Conservation (phyloP, 2,888 invertebrate genomes). For the Phyllotreta cruciferae region DNA sequence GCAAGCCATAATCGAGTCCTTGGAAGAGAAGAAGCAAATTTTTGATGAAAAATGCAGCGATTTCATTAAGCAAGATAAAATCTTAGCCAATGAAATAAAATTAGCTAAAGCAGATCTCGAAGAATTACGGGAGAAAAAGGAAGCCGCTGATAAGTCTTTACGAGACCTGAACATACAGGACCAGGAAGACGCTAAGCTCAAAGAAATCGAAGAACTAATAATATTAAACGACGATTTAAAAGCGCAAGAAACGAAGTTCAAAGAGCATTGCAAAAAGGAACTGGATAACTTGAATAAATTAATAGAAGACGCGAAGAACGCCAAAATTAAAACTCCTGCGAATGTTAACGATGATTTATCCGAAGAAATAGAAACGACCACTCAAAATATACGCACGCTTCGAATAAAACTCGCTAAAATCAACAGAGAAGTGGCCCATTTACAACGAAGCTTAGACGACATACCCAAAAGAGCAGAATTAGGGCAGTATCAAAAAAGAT, state of each 20-base stretch:
- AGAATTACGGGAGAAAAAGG: constrained; percentile 52
- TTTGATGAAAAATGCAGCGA: constrained; percentile 60
- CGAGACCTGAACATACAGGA: constrained; percentile 61
- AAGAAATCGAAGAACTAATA: constrained; percentile 68
- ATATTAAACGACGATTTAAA: constrained; percentile 75
- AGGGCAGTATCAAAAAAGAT: constrained; percentile 93
- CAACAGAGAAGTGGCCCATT: constrained; percentile 78
- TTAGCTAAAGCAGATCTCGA: constrained; percentile 42
- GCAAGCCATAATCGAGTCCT: constrained; percentile 48
- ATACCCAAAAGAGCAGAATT: constrained; percentile 92
- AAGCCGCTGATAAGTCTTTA: constrained; percentile 59
- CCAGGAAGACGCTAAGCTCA: constrained; percentile 63
- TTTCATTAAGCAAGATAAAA: constrained; percentile 63
- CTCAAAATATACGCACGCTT: constrained; percentile 68
- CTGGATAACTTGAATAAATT: constrained; percentile 56
- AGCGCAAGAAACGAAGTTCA: constrained; percentile 75
- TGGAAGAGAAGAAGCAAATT: constrained; percentile 53
- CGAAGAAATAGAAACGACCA: constrained; percentile 66
- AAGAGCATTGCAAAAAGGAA: constrained; percentile 75
- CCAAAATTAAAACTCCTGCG: constrained; percentile 58
- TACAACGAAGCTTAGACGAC: constrained; percentile 89
- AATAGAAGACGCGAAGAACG: constrained; percentile 60
- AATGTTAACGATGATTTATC: constrained; percentile 59
- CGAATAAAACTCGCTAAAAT: constrained; percentile 78
- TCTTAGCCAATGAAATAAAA: constrained; percentile 58